Percentiles rank a stretch among this genome's conserved stretches.
Evolutionary conservation across 2,113 vertebrate species (phyloP).

Genomic region (Ornithorhynchus anatinus): DNA sequence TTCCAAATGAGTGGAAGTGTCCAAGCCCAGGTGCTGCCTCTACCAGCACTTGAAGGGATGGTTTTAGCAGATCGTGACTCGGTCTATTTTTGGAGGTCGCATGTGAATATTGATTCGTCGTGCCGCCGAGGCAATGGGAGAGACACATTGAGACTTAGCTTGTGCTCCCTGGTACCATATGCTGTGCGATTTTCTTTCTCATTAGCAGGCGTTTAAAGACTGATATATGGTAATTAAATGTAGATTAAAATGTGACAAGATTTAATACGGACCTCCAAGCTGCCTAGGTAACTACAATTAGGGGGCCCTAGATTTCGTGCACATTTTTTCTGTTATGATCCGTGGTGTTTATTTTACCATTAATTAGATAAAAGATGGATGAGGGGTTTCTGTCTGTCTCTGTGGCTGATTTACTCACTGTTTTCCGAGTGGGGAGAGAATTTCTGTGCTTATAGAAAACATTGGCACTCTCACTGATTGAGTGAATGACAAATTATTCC

Average conservation of each 20-base stretch:
- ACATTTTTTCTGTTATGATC: background rate
- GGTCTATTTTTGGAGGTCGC: slow-evolving; percentile 7
- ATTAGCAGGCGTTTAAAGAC: slow-evolving; percentile 23
- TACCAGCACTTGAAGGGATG: background rate
- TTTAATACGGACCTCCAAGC: slow-evolving; percentile 17
- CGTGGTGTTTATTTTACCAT: slow-evolving; percentile 7
- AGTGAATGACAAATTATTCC: slow-evolving; percentile 7
- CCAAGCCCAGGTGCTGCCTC: background rate
- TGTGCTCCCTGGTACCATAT: background rate
- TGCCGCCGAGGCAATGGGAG: background rate
- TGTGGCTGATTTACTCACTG: background rate
- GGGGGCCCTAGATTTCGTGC: background rate
- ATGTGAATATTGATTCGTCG: background rate
- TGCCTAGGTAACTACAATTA: slow-evolving; percentile 24
- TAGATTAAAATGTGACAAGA: slow-evolving; percentile 41
- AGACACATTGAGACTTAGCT: background rate
- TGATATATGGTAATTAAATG: slow-evolving; percentile 34
- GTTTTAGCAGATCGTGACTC: background rate
- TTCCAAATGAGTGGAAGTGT: background rate
- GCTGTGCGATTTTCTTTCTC: slow-evolving; percentile 19
- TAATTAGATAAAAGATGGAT: background rate
- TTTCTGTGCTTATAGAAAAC: background rate
- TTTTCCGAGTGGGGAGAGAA: background rate
- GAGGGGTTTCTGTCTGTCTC: background rate
- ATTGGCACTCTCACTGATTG: background rate